Conservation (phyloP, 2,797 vertebrate genomes). For the Simalia tracyae region DNA sequence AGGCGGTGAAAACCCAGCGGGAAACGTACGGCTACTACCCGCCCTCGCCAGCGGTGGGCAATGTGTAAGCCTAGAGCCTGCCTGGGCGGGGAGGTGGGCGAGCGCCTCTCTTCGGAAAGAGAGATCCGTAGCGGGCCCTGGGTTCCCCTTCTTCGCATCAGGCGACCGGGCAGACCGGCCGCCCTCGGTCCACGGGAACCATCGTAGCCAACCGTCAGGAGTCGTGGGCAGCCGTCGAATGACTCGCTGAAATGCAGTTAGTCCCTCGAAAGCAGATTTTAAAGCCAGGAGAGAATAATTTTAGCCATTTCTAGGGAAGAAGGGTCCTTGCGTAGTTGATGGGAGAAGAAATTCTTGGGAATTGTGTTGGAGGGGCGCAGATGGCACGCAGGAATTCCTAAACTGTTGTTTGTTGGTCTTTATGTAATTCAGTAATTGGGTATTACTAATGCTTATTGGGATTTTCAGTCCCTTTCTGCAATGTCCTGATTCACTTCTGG, state of each 20-base stretch:
- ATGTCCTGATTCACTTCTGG: background rate
- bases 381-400: background rate
- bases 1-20: conserved; percentile 57
- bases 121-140: background rate
- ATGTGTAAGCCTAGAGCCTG: conserved; percentile 52
- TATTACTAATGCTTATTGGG: background rate
- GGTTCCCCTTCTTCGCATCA: background rate
- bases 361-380: background rate
- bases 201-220: background rate
- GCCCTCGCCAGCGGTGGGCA: conserved; percentile 50
- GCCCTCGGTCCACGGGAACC: background rate
- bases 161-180: background rate
- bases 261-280: background rate
- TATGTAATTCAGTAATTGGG: background rate
- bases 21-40: conserved; percentile 62
- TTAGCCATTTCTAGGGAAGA: too few relatives aligned
- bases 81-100: background rate
- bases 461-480: background rate
- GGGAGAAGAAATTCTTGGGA: background rate
- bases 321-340: background rate
- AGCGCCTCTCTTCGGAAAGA: background rate
- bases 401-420: background rate
- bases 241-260: background rate
- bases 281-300: background rate
- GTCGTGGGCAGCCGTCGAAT: background rate